Evolutionary conservation across 1,140 invertebrate genomes (phyloP).

Genomic region (Palaemon carinicauda): DNA sequence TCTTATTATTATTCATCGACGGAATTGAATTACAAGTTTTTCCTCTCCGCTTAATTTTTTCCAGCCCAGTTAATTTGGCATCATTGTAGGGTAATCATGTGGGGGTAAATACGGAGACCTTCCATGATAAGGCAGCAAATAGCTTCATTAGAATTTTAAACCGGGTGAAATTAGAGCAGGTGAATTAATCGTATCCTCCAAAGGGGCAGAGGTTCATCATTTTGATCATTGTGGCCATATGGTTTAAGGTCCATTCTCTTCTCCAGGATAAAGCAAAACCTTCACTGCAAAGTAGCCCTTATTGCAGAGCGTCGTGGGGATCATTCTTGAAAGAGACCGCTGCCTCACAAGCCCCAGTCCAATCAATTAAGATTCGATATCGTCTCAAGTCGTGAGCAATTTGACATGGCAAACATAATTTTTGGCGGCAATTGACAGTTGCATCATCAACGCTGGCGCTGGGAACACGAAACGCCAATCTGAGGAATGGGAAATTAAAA

Average conservation of each 20-base stretch:
- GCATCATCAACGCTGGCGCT: conserved; percentile 50
- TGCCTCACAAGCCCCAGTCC: conserved; percentile 40
- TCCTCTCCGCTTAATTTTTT: not conserved
- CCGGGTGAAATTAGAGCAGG: conserved; percentile 52
- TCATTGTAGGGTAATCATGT: conserved; percentile 50
- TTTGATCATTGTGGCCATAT: not conserved
- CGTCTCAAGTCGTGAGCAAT: conserved; percentile 56
- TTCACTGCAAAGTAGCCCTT: not conserved
- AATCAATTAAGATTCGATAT: conserved; percentile 56
- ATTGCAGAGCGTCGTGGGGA: not conserved
- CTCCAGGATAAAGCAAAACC: not conserved
- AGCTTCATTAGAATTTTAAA: conserved; percentile 57
- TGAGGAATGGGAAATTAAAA: conserved; percentile 48
- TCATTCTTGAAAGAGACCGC: not conserved
- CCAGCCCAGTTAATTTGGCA: conserved; percentile 11
- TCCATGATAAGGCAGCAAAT: conserved; percentile 41
- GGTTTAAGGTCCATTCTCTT: not conserved
- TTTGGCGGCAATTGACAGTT: conserved; percentile 52
- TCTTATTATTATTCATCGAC: not conserved
- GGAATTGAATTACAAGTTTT: conserved; percentile 22
- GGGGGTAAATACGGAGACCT: conserved; percentile 39
- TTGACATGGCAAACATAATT: conserved; percentile 54
- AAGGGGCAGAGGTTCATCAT: not conserved
- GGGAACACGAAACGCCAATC: conserved; percentile 39
- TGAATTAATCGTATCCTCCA: conserved; percentile 44